These are phyloP conservation scores for Pectinophora gossypiella DNA, from an alignment of 1,140 invertebrate species.

Conservation along the genomic window DNA sequence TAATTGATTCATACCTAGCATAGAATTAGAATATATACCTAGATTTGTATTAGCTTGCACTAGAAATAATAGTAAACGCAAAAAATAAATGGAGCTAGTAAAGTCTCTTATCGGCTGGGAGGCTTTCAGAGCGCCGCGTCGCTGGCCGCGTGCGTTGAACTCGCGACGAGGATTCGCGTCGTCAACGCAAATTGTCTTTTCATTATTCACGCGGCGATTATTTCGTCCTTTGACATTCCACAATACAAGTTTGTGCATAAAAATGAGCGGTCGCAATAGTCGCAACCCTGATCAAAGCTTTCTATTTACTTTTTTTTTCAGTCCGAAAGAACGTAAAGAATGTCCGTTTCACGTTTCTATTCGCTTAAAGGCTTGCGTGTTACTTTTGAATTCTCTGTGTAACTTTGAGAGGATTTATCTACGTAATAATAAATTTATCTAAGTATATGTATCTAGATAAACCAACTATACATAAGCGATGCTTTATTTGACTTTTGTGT, in stretches of 20 bases:
- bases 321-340: neutral
- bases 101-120: slow-evolving; percentile 15
- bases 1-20: neutral
- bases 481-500: too few species aligned
- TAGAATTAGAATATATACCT: too few species aligned
- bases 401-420: neutral
- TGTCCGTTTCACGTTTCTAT: neutral
- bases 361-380: neutral
- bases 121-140: slow-evolving; percentile 9
- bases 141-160: slow-evolving; percentile 34
- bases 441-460: neutral
- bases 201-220: slow-evolving; percentile 56
- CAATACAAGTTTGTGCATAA: slow-evolving; percentile 33
- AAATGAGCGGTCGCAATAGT: slow-evolving; percentile 7
- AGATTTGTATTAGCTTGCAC: too few species aligned
- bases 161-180: slow-evolving; percentile 34
- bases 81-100: neutral
- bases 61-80: neutral
- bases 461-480: too few species aligned
- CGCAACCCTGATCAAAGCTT: slow-evolving; percentile 6
- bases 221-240: slow-evolving; percentile 40
- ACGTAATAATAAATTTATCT: too few species aligned
- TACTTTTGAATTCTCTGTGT: neutral
- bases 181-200: slow-evolving; percentile 54
- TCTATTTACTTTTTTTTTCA: neutral